Evolutionary conservation across 2,888 invertebrate species (phyloP).

Genomic region (Megalurothrips usitatus): DNA sequence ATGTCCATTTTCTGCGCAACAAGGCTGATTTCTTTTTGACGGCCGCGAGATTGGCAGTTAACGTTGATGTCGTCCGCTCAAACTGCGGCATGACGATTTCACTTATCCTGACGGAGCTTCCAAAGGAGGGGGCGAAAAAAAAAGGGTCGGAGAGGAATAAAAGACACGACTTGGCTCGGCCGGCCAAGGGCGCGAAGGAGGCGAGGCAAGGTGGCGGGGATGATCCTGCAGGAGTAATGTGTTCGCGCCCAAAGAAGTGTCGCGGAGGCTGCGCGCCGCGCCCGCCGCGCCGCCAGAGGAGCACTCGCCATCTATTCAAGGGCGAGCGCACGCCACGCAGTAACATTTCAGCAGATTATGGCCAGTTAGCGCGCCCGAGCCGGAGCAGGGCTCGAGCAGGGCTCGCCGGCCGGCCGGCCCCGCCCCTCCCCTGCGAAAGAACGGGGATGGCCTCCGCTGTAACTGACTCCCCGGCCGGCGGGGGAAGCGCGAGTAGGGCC

Average conservation of each 20-base stretch:
- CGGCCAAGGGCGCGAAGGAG: not conserved
- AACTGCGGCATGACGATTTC: no score
- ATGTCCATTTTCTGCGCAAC: no score
- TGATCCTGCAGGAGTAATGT: conserved; percentile 17
- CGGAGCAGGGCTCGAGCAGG: not conserved
- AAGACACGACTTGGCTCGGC: no score
- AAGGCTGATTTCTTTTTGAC: no score
- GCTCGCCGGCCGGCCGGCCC: not conserved
- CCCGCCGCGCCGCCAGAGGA: not conserved
- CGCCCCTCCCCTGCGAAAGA: conserved; percentile 4
- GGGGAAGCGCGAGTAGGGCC: not conserved
- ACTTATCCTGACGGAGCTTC: no score
- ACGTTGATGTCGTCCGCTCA: no score
- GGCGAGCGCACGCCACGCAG: not conserved
- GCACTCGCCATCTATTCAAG: conserved; percentile 20
- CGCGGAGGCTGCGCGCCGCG: not conserved
- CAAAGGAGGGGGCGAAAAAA: no score
- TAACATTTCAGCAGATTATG: conserved; percentile 25
- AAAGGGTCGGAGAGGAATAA: no score
- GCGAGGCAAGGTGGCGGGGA: not conserved
- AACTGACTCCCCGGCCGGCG: conserved; percentile 9
- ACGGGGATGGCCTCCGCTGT: conserved; percentile 2
- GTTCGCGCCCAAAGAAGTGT: not conserved
- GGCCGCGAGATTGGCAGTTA: no score
- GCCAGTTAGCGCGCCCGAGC: conserved; percentile 17